A percentile compares a stretch with the other conserved stretches of the same genome.
Evolutionary conservation across 2,797 vertebrate genomes (phyloP).

Genomic region (Carcharodon carcharias): DNA sequence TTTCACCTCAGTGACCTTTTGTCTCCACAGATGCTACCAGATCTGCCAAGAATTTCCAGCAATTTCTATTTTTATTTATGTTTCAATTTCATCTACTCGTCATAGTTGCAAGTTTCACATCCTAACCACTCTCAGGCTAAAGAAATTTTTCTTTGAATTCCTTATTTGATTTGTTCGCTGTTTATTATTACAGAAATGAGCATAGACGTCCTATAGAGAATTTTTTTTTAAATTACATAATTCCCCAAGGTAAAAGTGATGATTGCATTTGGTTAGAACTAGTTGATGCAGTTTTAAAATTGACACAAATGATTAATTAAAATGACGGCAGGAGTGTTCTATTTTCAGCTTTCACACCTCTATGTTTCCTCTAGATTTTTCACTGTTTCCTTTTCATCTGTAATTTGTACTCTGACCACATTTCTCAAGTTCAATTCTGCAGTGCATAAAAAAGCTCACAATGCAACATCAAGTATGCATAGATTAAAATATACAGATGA

Average conservation of each 20-base stretch:
- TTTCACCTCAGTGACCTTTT: neutral
- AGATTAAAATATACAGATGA: neutral
- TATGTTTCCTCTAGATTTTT: neutral
- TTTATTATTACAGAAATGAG: neutral
- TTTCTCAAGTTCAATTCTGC: neutral
- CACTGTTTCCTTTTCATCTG: neutral
- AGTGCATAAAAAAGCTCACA: neutral
- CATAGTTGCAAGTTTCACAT: too few relatives aligned
- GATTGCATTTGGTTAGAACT: neutral
- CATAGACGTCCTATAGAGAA: neutral
- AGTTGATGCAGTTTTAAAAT: neutral
- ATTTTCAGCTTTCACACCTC: neutral
- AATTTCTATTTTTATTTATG: neutral
- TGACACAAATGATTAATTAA: neutral
- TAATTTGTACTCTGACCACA: neutral
- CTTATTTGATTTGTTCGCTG: neutral
- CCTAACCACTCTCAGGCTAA: neutral
- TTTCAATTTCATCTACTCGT: neutral
- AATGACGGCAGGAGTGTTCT: neutral
- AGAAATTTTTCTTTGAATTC: neutral
- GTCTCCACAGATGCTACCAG: neutral
- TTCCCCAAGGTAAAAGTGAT: neutral
- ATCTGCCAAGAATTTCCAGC: neutral
- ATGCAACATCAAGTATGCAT: too few relatives aligned
- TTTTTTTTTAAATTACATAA: neutral